Evolutionary conservation across 23 tunicate genomes (phyloP).

Genomic region (Ascidia mentula): DNA sequence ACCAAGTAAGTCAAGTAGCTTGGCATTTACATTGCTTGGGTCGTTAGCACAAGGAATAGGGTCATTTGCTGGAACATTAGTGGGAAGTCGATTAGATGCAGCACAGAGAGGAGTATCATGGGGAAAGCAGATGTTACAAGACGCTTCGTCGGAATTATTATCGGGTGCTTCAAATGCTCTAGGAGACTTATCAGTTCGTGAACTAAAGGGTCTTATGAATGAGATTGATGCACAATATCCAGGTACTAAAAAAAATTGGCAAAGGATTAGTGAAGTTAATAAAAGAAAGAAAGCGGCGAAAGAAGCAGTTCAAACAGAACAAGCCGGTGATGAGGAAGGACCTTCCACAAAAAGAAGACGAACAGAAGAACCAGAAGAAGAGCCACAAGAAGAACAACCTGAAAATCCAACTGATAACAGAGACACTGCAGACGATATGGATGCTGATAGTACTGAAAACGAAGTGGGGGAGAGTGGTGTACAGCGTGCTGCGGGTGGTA

Average conservation of each 20-base stretch:
- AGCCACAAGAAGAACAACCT: background rate
- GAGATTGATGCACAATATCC: background rate
- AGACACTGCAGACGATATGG: background rate
- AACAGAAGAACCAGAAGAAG: background rate
- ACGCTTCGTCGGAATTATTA: background rate
- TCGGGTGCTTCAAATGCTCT: background rate
- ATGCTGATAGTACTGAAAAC: background rate
- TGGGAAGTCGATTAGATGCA: background rate
- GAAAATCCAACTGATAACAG: background rate
- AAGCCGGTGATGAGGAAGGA: background rate
- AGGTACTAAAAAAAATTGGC: background rate
- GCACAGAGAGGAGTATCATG: background rate
- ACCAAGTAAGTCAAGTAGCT: background rate
- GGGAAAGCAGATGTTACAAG: background rate
- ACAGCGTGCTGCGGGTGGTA: background rate
- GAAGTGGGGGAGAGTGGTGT: conserved; percentile 7
- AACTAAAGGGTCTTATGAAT: background rate
- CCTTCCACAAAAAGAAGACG: background rate
- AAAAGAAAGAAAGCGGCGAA: background rate
- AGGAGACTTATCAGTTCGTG: background rate
- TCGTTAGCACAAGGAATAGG: background rate
- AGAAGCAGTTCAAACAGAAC: background rate
- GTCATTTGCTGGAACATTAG: background rate
- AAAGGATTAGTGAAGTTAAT: background rate
- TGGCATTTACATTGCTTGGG: background rate